Evolutionary conservation across 2,797 vertebrate species (phyloP), one percentile per base, ranked within the genome.

Genomic region (Sebastes cheni): DNA sequence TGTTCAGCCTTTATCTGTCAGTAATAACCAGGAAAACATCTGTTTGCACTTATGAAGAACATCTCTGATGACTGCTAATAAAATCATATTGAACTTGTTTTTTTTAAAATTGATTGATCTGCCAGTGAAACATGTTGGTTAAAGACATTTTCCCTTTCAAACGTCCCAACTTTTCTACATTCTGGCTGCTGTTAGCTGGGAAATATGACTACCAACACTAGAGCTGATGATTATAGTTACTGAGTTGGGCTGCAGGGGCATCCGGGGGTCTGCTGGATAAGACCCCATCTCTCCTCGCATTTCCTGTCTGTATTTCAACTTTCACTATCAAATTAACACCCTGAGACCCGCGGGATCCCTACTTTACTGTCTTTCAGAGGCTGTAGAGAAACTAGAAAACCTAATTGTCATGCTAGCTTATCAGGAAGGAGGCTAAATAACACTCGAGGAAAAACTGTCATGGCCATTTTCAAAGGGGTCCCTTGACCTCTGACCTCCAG

Each of bases 1-100:
- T 66, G 32, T 23, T 84, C 74, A 80, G 74, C 55, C 32, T 60
- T 78, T 58, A 61, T 70, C 59, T 55, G 27, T 66, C 67, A 20
- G 66, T 59, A 82, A 60, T 39, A 76, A 83, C 36, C 46, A 82
- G 61, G 36, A 59, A 75, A 69, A 75, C 61, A 65, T 69, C 25
- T 59, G 6, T 62, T 56, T 68, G 50, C 39, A 65, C 34, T 66
- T 73, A 67, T 55, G 34, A 52, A 30, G 5, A 59, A 52, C 52
- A 56, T 42, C 59, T 66, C 32, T 70, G 50, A 61, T 23, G 39
- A 61, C 67, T 67, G 54, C 25, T 75, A 34, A 36, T 64, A 61
- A 34, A 72, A 34, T 27, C 61, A 23, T 5, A 23, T 10, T 61
- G 8, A 62, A n/a, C 6, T 22, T 16, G 25, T 12, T 10, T 29